Conservation (phyloP, 2,113 vertebrate species). For the Proteles cristata region DNA sequence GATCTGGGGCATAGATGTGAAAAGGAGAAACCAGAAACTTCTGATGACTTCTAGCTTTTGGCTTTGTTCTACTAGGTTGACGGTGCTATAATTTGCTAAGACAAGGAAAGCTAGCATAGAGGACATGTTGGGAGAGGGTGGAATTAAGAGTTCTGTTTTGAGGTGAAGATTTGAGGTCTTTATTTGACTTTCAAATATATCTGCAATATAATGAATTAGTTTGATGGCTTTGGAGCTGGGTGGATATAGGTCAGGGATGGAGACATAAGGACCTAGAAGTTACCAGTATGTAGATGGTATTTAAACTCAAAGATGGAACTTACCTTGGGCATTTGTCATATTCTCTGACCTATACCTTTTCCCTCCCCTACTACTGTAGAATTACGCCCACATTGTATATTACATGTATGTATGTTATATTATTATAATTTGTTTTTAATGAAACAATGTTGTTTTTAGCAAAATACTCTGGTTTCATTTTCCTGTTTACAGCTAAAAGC, state of each 20-base stretch:
- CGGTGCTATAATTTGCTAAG: not conserved
- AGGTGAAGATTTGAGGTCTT: constrained; percentile 12
- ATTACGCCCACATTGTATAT: not conserved
- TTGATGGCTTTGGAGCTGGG: not conserved
- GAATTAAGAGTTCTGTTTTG: not conserved
- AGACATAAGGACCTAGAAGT: constrained; percentile 10
- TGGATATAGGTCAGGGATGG: not conserved
- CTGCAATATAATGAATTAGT: not conserved
- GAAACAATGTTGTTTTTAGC: constrained; percentile 17
- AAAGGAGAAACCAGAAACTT: not conserved
- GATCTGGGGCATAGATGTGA: not conserved
- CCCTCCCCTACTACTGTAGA: not conserved
- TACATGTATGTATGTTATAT: not conserved
- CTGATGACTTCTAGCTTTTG: not conserved
- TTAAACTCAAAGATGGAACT: constrained; percentile 40
- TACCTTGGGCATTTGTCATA: not conserved
- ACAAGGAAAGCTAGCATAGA: not conserved
- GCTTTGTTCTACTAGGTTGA: not conserved
- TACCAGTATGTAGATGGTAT: not conserved
- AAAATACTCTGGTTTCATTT: constrained; percentile 39
- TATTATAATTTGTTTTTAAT: not conserved
- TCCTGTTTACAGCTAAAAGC: not conserved
- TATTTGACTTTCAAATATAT: constrained; percentile 18
- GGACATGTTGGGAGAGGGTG: not conserved
- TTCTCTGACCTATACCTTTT: not conserved